Evolutionary conservation across 2,797 vertebrate species (phyloP).

Genomic region (Gobionotothen gibberifrons): DNA sequence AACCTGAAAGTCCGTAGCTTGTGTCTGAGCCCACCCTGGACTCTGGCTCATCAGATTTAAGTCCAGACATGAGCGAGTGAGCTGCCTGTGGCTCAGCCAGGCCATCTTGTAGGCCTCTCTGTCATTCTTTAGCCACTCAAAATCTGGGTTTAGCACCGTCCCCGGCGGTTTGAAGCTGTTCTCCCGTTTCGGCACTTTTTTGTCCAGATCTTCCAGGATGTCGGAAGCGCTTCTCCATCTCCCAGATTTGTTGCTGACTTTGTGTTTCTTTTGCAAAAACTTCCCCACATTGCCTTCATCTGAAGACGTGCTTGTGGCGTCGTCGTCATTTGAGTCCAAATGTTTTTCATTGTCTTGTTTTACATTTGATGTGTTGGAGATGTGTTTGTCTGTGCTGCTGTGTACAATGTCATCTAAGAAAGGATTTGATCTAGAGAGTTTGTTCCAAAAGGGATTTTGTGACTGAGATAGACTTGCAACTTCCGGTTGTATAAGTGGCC

Average conservation of each 20-base stretch:
- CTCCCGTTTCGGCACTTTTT: conserved; percentile 66
- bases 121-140: conserved; percentile 91
- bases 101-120: conserved; percentile 96
- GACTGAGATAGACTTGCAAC: conserved; percentile 67
- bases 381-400: conserved; percentile 72
- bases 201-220: conserved; percentile 87
- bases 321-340: conserved; percentile 79
- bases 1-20: conserved; percentile 88
- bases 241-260: conserved; percentile 81
- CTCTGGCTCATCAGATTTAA: conserved; percentile 91
- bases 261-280: conserved; percentile 76
- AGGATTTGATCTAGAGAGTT: conserved; percentile 92
- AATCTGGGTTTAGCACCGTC: conserved; percentile 84
- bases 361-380: conserved; percentile 68
- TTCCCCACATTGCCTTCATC: conserved; percentile 88
- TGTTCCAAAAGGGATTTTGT: conserved; percentile 94
- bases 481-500: conserved; percentile 70
- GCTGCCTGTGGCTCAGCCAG: conserved; percentile 95
- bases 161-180: conserved; percentile 63
- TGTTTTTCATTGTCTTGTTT: conserved; percentile 83
- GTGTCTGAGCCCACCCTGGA: conserved; percentile 97
- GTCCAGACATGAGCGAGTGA: conserved; percentile 94
- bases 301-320: conserved; percentile 89
- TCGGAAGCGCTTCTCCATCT: conserved; percentile 93
- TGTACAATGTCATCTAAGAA: conserved; percentile 92